A percentile compares a stretch with the other conserved stretches of the same genome.
phyloP scores from a whole-genome alignment of 2,888 invertebrate genomes.

The Papilio demoleus region DNA sequence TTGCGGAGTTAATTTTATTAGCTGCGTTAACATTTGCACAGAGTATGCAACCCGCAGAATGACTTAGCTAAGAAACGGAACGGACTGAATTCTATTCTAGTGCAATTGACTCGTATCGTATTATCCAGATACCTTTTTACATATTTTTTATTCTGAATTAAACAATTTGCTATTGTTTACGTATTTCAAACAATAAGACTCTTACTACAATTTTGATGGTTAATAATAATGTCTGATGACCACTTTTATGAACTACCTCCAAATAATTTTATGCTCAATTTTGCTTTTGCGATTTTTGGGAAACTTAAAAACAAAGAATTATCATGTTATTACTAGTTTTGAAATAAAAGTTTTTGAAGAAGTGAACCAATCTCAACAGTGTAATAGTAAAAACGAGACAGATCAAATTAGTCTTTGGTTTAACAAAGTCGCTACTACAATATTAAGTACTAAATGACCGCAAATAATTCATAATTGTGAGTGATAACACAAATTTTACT shows the following conservation, averaged over 20 bases:
- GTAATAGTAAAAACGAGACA: background rate
- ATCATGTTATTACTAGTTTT: background rate
- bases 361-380: background rate
- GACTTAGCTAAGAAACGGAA: constrained; percentile 23
- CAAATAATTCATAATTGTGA: background rate
- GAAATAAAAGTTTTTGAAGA: background rate
- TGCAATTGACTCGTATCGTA: constrained; percentile 1
- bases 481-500: constrained; percentile 19
- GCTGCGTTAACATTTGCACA: constrained; percentile 40
- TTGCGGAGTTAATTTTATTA: constrained; percentile 48
- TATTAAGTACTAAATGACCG: constrained; percentile 18
- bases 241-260: no score
- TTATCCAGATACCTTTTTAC: constrained; percentile 33
- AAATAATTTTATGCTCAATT: no score
- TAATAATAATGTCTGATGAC: no score
- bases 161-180: constrained; percentile 25
- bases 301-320: no score
- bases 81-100: constrained; percentile 8
- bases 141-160: constrained; percentile 27
- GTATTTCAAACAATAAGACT: no score
- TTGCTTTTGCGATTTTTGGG: no score
- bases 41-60: constrained; percentile 23
- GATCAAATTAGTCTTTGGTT: background rate
- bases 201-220: no score
- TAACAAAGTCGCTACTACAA: constrained; percentile 14